A percentile compares a stretch with the other conserved stretches of the same genome.
Evolutionary conservation across 2,797 vertebrate genomes (phyloP).

Genomic region (Chloroceryle inda): DNA sequence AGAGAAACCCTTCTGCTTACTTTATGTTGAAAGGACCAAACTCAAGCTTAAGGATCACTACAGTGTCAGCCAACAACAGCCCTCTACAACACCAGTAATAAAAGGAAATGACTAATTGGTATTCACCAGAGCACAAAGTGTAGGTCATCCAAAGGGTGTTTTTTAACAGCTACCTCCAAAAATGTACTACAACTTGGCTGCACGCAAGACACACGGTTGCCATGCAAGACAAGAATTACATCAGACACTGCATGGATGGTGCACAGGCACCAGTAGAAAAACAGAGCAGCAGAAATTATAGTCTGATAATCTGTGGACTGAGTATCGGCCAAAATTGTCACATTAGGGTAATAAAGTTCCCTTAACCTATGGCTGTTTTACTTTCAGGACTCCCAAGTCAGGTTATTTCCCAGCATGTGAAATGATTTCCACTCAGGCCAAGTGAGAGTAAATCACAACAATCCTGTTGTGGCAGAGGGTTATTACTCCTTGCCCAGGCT

Average conservation of each 20-base stretch:
- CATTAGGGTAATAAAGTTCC: neutral
- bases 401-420: neutral
- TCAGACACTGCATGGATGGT: accelerated
- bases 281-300: neutral
- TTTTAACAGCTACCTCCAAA: neutral
- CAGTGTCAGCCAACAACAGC: neutral
- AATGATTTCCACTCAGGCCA: neutral
- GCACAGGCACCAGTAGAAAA: neutral
- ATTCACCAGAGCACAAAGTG: neutral
- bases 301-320: neutral
- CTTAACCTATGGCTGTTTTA: neutral
- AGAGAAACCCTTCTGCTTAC: neutral
- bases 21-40: neutral
- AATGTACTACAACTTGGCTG: neutral
- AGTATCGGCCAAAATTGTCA: neutral
- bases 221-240: neutral
- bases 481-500: neutral
- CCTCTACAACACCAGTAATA: neutral
- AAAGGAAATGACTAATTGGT: neutral
- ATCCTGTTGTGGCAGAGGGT: neutral
- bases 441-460: conserved; percentile 26
- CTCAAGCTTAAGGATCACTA: neutral
- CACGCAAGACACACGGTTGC: neutral
- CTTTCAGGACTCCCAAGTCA: neutral
- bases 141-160: neutral